Evolutionary conservation across 2,113 vertebrate species (phyloP).

Genomic region (Brachyhypopomus gauderio): DNA sequence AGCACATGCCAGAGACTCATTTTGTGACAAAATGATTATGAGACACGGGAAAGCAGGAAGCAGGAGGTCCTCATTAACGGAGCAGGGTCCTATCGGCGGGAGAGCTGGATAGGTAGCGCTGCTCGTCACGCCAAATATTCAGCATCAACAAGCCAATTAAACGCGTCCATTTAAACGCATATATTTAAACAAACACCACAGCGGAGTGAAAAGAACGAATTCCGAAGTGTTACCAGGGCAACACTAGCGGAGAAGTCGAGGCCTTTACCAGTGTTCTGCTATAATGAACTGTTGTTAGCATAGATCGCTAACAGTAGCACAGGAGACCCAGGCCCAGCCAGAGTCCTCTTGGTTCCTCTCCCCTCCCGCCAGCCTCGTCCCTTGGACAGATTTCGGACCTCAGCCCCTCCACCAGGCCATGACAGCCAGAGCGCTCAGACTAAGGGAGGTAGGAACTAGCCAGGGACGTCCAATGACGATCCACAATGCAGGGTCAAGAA

Average conservation of each 20-base stretch:
- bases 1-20: background rate
- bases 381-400: slow-evolving; percentile 15
- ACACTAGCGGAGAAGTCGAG: background rate
- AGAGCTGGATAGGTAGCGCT: too few relatives aligned
- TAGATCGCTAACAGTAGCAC: background rate
- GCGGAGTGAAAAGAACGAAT: background rate
- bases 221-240: background rate
- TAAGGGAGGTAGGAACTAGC: slow-evolving; percentile 49
- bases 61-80: background rate
- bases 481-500: slow-evolving; percentile 57
- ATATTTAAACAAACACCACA: too few relatives aligned
- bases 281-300: background rate
- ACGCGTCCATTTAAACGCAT: too few relatives aligned
- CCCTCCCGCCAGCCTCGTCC: slow-evolving; percentile 27
- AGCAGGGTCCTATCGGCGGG: background rate
- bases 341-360: slow-evolving; percentile 18
- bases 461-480: slow-evolving; percentile 42
- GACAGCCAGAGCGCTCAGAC: slow-evolving; percentile 52
- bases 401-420: slow-evolving; percentile 50
- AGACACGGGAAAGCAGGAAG: slow-evolving; percentile 26
- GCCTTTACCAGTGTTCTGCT: background rate
- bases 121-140: too few relatives aligned
- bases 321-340: background rate
- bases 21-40: slow-evolving; percentile 44
- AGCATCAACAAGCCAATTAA: too few relatives aligned